Evolutionary conservation across 2,888 invertebrate species (phyloP), one percentile per base, ranked within the genome.

Genomic region (Brassicogethes aeneus): DNA sequence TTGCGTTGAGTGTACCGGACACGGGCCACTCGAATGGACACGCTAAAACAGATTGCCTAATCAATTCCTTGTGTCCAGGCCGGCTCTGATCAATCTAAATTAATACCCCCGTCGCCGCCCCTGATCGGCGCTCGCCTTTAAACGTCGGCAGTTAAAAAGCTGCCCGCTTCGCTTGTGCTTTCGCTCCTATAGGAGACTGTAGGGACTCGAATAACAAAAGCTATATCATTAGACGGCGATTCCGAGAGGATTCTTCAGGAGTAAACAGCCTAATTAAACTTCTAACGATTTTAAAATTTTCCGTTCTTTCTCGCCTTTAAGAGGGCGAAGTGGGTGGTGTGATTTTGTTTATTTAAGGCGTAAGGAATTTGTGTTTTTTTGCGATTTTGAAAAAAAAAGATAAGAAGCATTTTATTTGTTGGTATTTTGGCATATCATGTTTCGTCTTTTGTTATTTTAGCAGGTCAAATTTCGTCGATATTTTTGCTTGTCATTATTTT

Each of bases 31-130:
- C 65, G 68, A 67, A 58, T 64, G 69, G 68, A 68, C 68, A 67
- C 66, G 65, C 62, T 66, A 66, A 67, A 69, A 69, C 68, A 69
- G 67, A 69, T 68, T 68, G 69, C 68, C 68, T 69, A 69, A 69
- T 69, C 69, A 69, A 69, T 69, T 69, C 68, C 65, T 67, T 65
- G 66, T 66, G 68, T 68, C 66, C 66, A 60, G 59, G 58, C 64
- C 64, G 65, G 61, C 62, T 67, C 65, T 66, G 68, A 69, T 69
- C 69, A 69, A 69, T 69, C 69, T 68, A 68, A 69, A 69, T 69
- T 68, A 69, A 69, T 68, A 67, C 68, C 65, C 64, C 56, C 41
- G 41, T 31, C 47, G 41, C 45, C 43, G 46, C 42, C 44, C 38
- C 50, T 47, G 46, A 43, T 44, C 49, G 32, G 10, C 40, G 43